Conservation (phyloP, 2,113 vertebrate genomes). For the Athene noctua region DNA sequence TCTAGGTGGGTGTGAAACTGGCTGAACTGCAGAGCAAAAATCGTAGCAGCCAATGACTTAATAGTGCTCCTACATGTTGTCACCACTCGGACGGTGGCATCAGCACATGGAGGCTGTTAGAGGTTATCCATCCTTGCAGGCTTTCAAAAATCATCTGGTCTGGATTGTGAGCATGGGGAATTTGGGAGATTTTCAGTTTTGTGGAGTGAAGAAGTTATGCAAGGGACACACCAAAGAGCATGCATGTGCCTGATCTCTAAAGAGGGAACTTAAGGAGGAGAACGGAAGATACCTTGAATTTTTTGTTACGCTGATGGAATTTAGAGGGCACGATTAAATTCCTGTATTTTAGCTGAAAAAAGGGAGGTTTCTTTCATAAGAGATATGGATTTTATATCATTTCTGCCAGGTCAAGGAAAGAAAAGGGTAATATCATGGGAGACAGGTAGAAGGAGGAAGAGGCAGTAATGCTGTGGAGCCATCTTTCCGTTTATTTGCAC, state of each 20-base stretch:
- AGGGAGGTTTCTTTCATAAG: neutral
- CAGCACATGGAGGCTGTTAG: fast-evolving
- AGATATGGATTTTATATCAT: neutral
- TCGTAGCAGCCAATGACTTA: fast-evolving
- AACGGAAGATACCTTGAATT: neutral
- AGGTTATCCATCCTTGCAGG: fast-evolving
- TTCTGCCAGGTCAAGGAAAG: neutral
- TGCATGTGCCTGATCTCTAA: neutral
- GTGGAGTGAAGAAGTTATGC: neutral
- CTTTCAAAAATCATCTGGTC: neutral
- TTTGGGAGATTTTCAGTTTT: neutral
- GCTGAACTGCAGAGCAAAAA: neutral
- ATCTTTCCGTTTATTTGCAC: neutral
- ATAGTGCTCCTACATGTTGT: neutral
- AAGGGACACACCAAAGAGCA: neutral
- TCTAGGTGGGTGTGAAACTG: neutral
- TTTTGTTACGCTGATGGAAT: neutral
- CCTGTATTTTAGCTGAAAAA: neutral
- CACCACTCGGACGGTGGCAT: neutral
- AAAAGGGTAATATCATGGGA: neutral
- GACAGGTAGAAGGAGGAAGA: neutral
- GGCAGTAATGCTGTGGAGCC: neutral
- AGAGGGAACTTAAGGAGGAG: neutral
- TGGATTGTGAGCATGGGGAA: neutral
- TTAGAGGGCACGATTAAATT: neutral